These are phyloP conservation scores for Heteromormyrus szaboi DNA, from an alignment of 2,797 vertebrate genomes.

Conservation along the genomic window DNA sequence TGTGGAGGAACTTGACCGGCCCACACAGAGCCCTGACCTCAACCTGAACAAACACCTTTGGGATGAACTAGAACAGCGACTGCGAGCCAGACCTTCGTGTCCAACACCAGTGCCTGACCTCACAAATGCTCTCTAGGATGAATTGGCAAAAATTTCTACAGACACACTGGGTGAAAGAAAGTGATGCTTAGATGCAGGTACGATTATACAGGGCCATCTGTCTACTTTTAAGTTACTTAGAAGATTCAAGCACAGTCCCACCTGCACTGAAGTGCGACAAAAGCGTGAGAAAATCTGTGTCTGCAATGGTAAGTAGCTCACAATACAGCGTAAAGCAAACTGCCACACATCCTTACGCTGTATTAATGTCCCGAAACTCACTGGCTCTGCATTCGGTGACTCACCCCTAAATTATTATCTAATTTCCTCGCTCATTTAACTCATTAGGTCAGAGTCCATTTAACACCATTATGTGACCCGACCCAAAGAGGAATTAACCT, in stretches of 20 bases:
- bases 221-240: neutral
- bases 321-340: neutral
- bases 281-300: neutral
- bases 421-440: neutral
- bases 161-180: neutral
- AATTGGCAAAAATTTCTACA: neutral
- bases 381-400: neutral
- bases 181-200: neutral
- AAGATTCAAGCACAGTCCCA: neutral
- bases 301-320: neutral
- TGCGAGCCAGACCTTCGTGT: neutral
- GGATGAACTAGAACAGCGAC: neutral
- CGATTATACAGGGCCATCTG: neutral
- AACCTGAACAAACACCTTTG: neutral
- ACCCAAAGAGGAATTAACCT: neutral
- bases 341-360: neutral
- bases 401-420: neutral
- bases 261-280: neutral
- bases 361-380: neutral
- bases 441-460: neutral
- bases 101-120: neutral
- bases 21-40: neutral
- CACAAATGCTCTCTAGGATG: neutral
- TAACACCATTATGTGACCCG: conserved; percentile 4
- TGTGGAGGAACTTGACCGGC: neutral